Base-by-base conservation (phyloP, 2,797 vertebrate genomes). In the Arrhamphus sclerolepis region DNA sequence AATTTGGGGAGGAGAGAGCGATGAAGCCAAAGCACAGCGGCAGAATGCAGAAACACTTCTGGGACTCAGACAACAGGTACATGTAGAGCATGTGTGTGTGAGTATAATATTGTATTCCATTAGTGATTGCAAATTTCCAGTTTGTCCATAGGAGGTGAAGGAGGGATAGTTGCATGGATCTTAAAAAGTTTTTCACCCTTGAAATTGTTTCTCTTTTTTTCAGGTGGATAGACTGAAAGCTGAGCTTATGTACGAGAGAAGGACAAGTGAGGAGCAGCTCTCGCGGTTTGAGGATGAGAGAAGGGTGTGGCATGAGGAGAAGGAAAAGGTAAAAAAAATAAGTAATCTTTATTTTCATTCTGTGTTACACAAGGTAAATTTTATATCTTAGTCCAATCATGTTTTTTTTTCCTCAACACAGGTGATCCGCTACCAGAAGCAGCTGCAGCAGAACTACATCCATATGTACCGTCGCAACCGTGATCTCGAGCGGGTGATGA, bases 401-500 rank as follows among this genome's bases (percentile, higher is more conserved):
- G 7, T 1, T 26, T 4, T 34, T 1, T 3, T 21, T 24, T 18
- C n/a, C 13, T 56, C 16, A 26, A n/a, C 13, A 4, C 78, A 91
- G 90, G 90, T 99, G 66, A 98, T 99, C 86, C 94, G 93, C 71
- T 99, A 99, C 90, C 98, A 99, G 92, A 98, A 98, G 80, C 98
- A 99, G 87, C 93, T 99, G 87, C 98, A 99, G 52, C 95, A 98
- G 91, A 99, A 96, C 93, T 99, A 99, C 80, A 95, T 99, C 88
- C 96, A 97, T 87, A 99, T 99, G 97, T 98, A 98, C 88, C 93
- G 95, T 13, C 93, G 97, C 20, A 99, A 97, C 90, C 92, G 96
- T 41, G 96, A 97, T 61, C 92, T 99, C 0, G 97, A 99, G 86
- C 93, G 95, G 16, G 94, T 95, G 62, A 95, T 98, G 87, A 92